phyloP scores from a whole-genome alignment of 2,888 invertebrate species.

The Tiliacea citrago region DNA sequence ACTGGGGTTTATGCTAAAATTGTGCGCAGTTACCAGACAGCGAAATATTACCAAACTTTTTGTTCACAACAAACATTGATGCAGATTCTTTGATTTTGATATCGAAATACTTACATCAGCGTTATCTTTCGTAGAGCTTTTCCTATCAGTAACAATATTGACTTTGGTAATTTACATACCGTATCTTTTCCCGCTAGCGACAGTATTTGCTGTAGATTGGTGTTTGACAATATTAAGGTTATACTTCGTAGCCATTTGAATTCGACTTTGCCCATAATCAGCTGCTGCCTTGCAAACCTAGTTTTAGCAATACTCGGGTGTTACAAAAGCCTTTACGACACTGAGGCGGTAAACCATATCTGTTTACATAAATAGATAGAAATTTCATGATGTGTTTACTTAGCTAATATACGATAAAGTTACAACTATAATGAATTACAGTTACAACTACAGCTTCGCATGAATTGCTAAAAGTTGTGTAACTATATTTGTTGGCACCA shows the following conservation, averaged over 20 bases:
- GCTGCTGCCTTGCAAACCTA: conserved; percentile 43
- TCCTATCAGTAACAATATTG: conserved; percentile 57
- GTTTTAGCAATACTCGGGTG: conserved; percentile 30
- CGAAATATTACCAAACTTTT: conserved; percentile 20
- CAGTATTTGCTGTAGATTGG: conserved; percentile 49
- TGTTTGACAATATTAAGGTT: conserved; percentile 34
- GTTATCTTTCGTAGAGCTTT: conserved; percentile 42
- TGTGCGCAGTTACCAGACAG: conserved; percentile 2
- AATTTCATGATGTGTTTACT: conserved; percentile 28
- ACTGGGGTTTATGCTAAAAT: not conserved
- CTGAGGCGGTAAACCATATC: conserved; percentile 27
- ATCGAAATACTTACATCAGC: conserved; percentile 43
- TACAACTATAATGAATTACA: no score
- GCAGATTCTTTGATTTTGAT: conserved; percentile 56
- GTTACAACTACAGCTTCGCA: conserved; percentile 26
- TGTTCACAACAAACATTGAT: conserved; percentile 15
- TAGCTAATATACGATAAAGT: conserved; percentile 10
- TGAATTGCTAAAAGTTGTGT: conserved; percentile 36
- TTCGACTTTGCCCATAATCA: conserved; percentile 43
- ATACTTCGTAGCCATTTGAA: conserved; percentile 38
- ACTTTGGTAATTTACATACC: conserved; percentile 55
- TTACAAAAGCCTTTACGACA: conserved; percentile 44
- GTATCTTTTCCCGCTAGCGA: conserved; percentile 51
- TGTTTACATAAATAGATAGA: conserved; percentile 35
- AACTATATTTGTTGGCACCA: conserved; percentile 46